Evolutionary conservation across 2,113 vertebrate genomes (phyloP).

Genomic region (Solenodon paradoxus): DNA sequence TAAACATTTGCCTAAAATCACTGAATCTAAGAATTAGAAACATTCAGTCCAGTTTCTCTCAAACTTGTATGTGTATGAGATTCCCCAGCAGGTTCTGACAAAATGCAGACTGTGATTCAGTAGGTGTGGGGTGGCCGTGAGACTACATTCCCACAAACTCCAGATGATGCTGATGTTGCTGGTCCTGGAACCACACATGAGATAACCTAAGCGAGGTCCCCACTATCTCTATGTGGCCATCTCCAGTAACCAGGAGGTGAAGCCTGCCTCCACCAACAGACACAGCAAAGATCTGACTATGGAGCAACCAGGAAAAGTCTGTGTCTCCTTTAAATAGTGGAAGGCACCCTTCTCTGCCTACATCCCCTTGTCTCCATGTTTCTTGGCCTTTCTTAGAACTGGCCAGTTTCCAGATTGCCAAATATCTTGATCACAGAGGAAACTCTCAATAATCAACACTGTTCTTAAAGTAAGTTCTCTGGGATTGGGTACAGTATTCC

Average conservation of each 20-base stretch:
- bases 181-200: neutral
- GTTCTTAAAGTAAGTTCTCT: neutral
- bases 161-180: neutral
- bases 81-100: neutral
- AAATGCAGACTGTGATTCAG: neutral
- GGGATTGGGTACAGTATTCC: neutral
- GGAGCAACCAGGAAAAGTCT: neutral
- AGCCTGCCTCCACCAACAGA: neutral
- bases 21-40: neutral
- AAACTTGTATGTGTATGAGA: neutral
- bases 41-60: neutral
- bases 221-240: neutral
- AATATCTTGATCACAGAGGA: slow-evolving; percentile 14
- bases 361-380: neutral
- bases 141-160: neutral
- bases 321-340: neutral
- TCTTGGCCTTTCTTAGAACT: neutral
- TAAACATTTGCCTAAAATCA: slow-evolving; percentile 16
- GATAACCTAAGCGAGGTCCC: neutral
- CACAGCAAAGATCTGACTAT: neutral
- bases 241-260: neutral
- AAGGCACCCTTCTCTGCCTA: neutral
- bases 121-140: neutral
- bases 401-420: neutral
- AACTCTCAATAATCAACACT: neutral